Evolutionary conservation across 1,140 invertebrate genomes (phyloP), one percentile per base, ranked within the genome.

Genomic region (Hormaphis cornu): DNA sequence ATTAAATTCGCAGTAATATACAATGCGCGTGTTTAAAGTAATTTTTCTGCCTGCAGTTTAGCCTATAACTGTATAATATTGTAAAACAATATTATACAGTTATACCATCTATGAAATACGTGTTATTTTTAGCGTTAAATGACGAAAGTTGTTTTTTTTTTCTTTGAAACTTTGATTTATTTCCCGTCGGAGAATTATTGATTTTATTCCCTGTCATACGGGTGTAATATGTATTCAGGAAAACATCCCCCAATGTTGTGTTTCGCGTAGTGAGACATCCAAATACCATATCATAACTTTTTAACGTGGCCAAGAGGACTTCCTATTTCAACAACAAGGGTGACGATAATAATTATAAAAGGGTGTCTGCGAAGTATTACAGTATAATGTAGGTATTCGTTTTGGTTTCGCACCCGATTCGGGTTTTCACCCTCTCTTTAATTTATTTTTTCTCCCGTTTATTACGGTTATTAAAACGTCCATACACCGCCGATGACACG

Each of bases 281-380:
- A 66, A 66, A 66, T 50, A 66, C 42, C 61, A 50, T 66, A 66
- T 50, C 61, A 66, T 50, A 66, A 66, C 61, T 66, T 66, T 66
- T 66, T 66, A 46, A 66, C 44, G 35, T 22, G 44, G 61, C 28
- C 20, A 44, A 46, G 61, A 48, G 61, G 12, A 48, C 61, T 66
- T 66, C 26, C 40, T 44, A 61, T 28, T 33, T 46, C 61, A 46
- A 58, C 33, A 58, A 37, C 40, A 63, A 28, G 61, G 61, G 61
- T 66, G 61, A 33, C 61, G 28, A 66, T 66, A 66, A 66, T 66
- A n/a, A n/a, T n/a, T n/a, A n/a, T 66, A 66, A 42, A 66, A 66
- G 61, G 61, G 61, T 66, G 61, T 66, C 28, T 48, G 61, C 14
- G 28, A 48, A 48, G 44, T 50, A 66, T 66, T 50, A 63, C 46